Percentiles rank a stretch among this genome's conserved stretches.
Conservation (phyloP, 2,797 vertebrate genomes). For the Bradypus variegatus region DNA sequence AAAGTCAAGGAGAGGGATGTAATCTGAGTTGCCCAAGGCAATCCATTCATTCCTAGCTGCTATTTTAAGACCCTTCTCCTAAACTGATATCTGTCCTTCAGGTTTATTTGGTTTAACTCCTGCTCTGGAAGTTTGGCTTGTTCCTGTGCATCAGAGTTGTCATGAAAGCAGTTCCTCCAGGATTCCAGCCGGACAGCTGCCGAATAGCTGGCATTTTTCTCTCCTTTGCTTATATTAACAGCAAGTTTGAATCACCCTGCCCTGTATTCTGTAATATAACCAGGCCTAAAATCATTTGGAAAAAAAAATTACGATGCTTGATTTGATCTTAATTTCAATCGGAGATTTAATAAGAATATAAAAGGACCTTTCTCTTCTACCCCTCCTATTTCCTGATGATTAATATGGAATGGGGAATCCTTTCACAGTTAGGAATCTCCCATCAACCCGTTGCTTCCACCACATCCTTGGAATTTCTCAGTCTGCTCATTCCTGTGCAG, state of each 20-base stretch:
- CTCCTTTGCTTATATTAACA: conserved; percentile 31
- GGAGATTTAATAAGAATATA: conserved; percentile 33
- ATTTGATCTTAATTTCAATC: conserved; percentile 44
- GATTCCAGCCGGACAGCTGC: conserved; percentile 18
- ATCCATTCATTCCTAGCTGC: conserved; percentile 30
- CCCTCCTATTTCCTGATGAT: conserved; percentile 15
- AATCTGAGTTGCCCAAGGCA: conserved; percentile 38
- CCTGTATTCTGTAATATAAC: conserved; percentile 50
- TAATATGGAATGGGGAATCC: background rate
- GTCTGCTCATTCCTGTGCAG: background rate
- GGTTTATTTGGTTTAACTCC: conserved; percentile 58
- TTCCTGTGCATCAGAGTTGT: background rate
- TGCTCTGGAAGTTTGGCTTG: background rate
- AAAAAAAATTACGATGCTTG: conserved; percentile 28
- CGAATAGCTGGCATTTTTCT: conserved; percentile 43
- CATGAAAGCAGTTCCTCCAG: background rate
- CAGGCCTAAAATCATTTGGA: conserved; percentile 37
- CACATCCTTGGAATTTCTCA: background rate
- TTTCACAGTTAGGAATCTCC: background rate
- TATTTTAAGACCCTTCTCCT: conserved; percentile 33
- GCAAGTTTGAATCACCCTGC: conserved; percentile 54
- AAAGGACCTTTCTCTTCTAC: conserved; percentile 15
- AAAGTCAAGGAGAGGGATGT: background rate
- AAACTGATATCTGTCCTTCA: background rate
- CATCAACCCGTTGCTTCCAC: background rate